Percentiles rank a stretch among this genome's conserved stretches.
These are phyloP conservation scores for Ictalurus furcatus DNA, from an alignment of 2,113 vertebrate genomes.

Conservation along the genomic window DNA sequence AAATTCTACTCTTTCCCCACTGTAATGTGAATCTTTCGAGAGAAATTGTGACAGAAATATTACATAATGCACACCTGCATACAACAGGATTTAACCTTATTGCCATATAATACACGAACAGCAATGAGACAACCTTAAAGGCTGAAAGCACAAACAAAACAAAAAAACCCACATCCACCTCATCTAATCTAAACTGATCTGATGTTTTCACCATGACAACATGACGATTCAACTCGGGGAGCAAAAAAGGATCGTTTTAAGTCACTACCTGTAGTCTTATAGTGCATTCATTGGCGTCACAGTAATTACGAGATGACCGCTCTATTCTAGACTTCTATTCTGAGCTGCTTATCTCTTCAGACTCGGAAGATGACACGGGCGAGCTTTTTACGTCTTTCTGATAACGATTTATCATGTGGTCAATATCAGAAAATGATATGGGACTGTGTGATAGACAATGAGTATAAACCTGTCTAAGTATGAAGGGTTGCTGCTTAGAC, in stretches of 20 bases:
- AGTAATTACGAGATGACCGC: not conserved
- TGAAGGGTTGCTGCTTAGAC: not conserved
- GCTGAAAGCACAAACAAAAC: not conserved
- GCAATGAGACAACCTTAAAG: not conserved
- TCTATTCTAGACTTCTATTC: not conserved
- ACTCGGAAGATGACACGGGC: not conserved
- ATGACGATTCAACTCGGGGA: not conserved
- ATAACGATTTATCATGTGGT: not conserved
- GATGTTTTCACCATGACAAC: not conserved
- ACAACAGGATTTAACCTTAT: not conserved
- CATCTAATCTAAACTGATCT: not conserved
- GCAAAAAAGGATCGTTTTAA: not conserved
- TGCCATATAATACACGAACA: not conserved
- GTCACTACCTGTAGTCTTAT: not conserved
- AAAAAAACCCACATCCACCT: not conserved
- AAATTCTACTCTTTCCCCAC: no score
- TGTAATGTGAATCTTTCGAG: not conserved
- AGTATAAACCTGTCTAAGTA: not conserved
- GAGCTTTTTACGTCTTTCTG: not conserved
- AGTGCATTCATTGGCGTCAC: not conserved
- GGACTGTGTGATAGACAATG: not conserved
- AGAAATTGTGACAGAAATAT: no score
- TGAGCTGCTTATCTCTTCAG: not conserved
- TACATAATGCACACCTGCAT: not conserved
- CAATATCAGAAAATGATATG: not conserved